phyloP scores from a whole-genome alignment of 23 tunicate species.

The Halocynthia aurantium region DNA sequence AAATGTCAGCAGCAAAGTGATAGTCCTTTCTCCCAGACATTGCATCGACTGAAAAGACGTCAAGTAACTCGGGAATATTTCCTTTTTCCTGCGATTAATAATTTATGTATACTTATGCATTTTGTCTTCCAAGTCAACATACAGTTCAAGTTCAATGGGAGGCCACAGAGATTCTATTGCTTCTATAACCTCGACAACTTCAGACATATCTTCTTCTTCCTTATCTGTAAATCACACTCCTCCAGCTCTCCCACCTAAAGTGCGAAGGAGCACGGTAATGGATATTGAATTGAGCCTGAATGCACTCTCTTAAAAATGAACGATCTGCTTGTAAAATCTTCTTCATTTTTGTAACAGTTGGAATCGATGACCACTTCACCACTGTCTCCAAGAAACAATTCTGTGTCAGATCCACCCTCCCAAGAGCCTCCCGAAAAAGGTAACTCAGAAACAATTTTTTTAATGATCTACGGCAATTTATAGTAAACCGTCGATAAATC shows the following conservation, averaged over 20 bases:
- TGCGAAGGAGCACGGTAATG: constrained; percentile 13
- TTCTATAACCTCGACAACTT: constrained; percentile 16
- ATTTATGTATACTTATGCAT: not conserved
- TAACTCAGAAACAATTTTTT: too few relatives aligned
- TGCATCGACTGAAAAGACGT: not conserved
- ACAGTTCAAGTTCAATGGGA: constrained; percentile 15
- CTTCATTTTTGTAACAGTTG: too few relatives aligned
- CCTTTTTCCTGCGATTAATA: not conserved
- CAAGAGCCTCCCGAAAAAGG: too few relatives aligned
- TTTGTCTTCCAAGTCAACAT: not conserved
- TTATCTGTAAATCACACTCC: constrained; percentile 30
- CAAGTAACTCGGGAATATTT: not conserved
- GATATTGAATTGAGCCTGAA: not conserved
- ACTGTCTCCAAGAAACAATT: too few relatives aligned
- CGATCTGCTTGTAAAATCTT: too few relatives aligned
- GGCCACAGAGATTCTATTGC: constrained; percentile 13
- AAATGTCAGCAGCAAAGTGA: not conserved
- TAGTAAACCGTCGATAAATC: too few relatives aligned
- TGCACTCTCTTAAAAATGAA: too few relatives aligned
- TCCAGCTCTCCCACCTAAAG: constrained; percentile 70
- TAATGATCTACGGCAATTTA: too few relatives aligned
- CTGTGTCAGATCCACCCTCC: too few relatives aligned
- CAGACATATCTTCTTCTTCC: constrained; percentile 18
- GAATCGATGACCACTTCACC: too few relatives aligned
- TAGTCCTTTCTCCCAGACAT: not conserved